Evolutionary conservation across 2,113 vertebrate species (phyloP).

Genomic region (Callionymus lyra): DNA sequence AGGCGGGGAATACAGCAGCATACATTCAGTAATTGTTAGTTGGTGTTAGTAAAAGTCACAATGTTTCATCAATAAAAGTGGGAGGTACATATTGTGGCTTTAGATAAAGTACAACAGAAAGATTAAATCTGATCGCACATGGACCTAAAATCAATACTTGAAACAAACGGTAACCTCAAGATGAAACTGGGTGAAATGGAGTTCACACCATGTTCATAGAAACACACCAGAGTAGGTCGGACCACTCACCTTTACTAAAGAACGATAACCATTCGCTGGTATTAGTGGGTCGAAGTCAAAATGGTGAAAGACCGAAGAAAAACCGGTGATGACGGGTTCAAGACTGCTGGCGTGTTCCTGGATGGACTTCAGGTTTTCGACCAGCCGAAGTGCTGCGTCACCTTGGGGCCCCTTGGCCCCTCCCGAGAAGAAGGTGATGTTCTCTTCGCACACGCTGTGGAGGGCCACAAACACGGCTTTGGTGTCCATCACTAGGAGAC

Average conservation of each 20-base stretch:
- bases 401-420: conserved; percentile 52
- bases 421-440: conserved; percentile 72
- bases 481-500: conserved; percentile 72
- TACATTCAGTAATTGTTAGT: conserved; percentile 31
- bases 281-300: conserved; percentile 84
- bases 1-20: conserved; percentile 23
- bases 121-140: conserved; percentile 36
- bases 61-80: conserved; percentile 40
- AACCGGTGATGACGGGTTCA: conserved; percentile 68
- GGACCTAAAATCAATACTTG: conserved; percentile 43
- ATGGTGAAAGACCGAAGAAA: conserved; percentile 73
- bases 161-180: conserved; percentile 47
- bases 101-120: conserved; percentile 18
- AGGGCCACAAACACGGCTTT: conserved; percentile 74
- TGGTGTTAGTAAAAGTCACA: conserved; percentile 30
- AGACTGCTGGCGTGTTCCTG: conserved; percentile 72
- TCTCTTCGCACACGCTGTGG: conserved; percentile 77
- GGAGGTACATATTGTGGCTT: conserved; percentile 35
- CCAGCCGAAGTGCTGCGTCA: conserved; percentile 67
- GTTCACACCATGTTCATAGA: conserved; percentile 11
- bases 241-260: conserved; percentile 71
- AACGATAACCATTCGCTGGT: conserved; percentile 85
- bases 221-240: too few relatives aligned
- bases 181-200: conserved; percentile 27
- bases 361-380: conserved; percentile 63